A percentile compares a stretch with the other conserved stretches of the same genome.
phyloP scores from a whole-genome alignment of 2,888 invertebrate genomes.

The Thalpophila matura region DNA sequence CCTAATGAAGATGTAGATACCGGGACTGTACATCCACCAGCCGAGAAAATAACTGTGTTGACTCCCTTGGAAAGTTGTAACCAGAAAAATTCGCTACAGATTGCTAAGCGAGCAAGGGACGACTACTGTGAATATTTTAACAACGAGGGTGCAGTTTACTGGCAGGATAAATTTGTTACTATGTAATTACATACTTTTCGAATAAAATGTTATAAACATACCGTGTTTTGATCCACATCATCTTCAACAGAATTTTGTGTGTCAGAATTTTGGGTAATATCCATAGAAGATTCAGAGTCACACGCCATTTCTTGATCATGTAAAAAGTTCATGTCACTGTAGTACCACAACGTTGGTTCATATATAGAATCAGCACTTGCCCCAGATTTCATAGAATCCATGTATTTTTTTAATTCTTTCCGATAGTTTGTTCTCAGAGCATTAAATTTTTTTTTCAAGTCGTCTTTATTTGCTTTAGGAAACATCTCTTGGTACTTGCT shows the following conservation, averaged over 20 bases:
- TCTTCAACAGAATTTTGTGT: conserved; percentile 19
- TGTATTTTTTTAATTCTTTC: conserved; percentile 58
- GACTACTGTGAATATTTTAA: conserved; percentile 13
- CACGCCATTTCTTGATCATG: conserved; percentile 33
- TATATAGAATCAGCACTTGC: conserved; percentile 24
- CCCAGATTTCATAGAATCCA: conserved; percentile 45
- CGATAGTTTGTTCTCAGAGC: conserved; percentile 61
- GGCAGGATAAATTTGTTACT: conserved; percentile 32
- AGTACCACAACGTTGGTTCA: conserved; percentile 9
- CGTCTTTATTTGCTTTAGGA: conserved; percentile 52
- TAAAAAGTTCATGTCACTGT: conserved; percentile 33
- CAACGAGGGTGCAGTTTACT: conserved; percentile 33
- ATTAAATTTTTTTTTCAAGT: conserved; percentile 63
- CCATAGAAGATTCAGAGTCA: conserved; percentile 32
- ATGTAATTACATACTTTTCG: conserved; percentile 13
- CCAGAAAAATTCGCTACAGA: conserved; percentile 32
- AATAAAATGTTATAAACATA: conserved; percentile 29
- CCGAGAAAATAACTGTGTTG: conserved; percentile 29
- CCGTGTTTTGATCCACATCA: conserved; percentile 22
- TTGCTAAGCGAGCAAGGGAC: conserved; percentile 25
- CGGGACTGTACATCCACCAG: conserved; percentile 31
- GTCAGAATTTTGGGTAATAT: conserved; percentile 17
- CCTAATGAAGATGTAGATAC: too few species aligned
- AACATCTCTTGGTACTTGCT: conserved; percentile 55
- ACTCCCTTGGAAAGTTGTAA: conserved; percentile 28